A percentile compares a stretch with the other conserved stretches of the same genome.
phyloP scores from a whole-genome alignment of 2,888 invertebrate species.

The Caenorhabditis zanzibari region DNA sequence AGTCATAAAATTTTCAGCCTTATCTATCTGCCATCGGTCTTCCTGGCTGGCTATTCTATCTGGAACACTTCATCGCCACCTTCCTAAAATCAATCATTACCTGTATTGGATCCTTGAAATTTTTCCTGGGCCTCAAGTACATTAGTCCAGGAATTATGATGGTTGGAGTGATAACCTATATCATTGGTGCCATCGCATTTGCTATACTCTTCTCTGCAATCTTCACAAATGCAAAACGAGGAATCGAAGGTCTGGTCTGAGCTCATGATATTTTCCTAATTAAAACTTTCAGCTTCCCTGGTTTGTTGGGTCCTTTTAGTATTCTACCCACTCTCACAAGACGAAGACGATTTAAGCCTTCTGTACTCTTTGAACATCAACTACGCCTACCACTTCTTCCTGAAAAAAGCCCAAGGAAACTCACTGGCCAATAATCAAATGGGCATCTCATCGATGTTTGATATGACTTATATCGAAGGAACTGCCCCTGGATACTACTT shows the following conservation, averaged over 20 bases:
- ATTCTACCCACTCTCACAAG: background rate
- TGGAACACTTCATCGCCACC: slow-evolving; percentile 28
- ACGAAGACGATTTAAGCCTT: background rate
- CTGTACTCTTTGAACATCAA: slow-evolving; percentile 33
- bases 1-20: slow-evolving; percentile 17
- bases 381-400: slow-evolving; percentile 15
- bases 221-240: slow-evolving; percentile 34
- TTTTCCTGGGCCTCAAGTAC: slow-evolving; percentile 25
- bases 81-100: slow-evolving; percentile 33
- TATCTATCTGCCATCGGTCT: slow-evolving; percentile 38
- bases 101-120: slow-evolving; percentile 23
- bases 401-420: slow-evolving; percentile 5
- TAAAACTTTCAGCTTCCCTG: slow-evolving; percentile 6
- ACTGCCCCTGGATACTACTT: slow-evolving; percentile 28
- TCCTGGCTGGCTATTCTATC: slow-evolving; percentile 29
- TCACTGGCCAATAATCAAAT: slow-evolving; percentile 29
- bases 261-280: background rate
- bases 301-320: slow-evolving; percentile 25
- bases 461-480: slow-evolving; percentile 28
- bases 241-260: slow-evolving; percentile 12
- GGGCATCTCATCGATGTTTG: background rate
- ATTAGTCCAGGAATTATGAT: slow-evolving; percentile 5
- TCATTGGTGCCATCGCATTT: slow-evolving; percentile 36
- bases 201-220: slow-evolving; percentile 21
- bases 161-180: slow-evolving; percentile 1